These are phyloP conservation scores for Pao palembangensis DNA, from an alignment of 2,113 vertebrate genomes.

Conservation along the genomic window DNA sequence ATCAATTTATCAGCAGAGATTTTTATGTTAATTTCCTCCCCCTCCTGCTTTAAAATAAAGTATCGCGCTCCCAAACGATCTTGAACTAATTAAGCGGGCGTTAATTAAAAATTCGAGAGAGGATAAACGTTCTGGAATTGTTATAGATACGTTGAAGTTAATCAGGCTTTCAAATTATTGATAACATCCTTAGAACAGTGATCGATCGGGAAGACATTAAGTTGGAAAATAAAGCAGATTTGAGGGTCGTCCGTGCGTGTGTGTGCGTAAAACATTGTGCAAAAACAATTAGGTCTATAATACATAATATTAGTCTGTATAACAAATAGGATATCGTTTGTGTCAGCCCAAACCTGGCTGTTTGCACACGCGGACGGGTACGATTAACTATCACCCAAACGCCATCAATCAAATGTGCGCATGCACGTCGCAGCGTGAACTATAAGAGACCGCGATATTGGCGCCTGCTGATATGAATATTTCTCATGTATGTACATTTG, in stretches of 20 bases:
- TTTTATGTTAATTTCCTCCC: constrained; percentile 82
- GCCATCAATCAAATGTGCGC: constrained; percentile 54
- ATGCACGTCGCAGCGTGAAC: constrained; percentile 43
- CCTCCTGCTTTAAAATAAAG: constrained; percentile 77
- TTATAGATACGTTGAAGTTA: constrained; percentile 89
- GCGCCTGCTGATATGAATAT: constrained; percentile 64
- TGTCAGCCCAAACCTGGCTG: constrained; percentile 43
- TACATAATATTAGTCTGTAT: constrained; percentile 57
- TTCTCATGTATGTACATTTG: constrained; percentile 41
- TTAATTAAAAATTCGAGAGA: constrained; percentile 91
- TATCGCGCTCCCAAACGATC: constrained; percentile 90
- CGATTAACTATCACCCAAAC: constrained; percentile 19
- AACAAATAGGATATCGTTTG: constrained; percentile 59
- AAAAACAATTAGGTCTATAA: constrained; percentile 63
- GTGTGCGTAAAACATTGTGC: constrained; percentile 42
- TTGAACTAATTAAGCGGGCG: constrained; percentile 96
- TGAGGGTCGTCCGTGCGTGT: constrained; percentile 32
- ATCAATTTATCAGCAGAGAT: constrained; percentile 90
- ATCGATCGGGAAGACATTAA: constrained; percentile 81
- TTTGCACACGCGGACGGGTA: constrained; percentile 10
- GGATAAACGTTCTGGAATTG: constrained; percentile 79
- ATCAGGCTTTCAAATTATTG: constrained; percentile 92
- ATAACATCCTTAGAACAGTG: constrained; percentile 86
- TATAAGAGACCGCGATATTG: constrained; percentile 54
- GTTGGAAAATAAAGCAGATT: constrained; percentile 69